Base-by-base conservation (phyloP, 2,797 vertebrate species). In the Propithecus deckenii region DNA sequence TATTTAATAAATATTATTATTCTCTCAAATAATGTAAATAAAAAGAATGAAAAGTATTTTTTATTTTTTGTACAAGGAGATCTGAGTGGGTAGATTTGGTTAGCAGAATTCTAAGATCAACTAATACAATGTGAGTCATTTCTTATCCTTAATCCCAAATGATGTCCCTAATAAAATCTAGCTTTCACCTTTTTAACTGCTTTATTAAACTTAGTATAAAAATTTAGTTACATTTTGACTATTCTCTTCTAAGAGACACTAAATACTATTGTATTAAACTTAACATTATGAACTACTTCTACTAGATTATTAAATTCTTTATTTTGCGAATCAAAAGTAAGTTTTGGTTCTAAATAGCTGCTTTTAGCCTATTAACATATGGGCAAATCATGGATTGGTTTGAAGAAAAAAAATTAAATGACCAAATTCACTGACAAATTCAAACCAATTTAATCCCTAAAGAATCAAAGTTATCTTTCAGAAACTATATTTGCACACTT, bases 221-320 rank as follows among this genome's bases (percentile, higher is more conserved):
- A 89, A 74, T 55, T 50, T 95, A 14, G 91, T 96, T 85, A 57
- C 15, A 91, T 75, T 83, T 93, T 89, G 23, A 86, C 28, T 28
- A 55, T 78, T 91, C 20, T 86, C 35, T 86, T 69, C 50, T 81
- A 86, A 89, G 55, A 84, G 48, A 67, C 2, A 86, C 71, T 96
- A 89, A 74, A 52, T 89, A 13, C 22, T 92, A 30, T 38, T 14
- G 3, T 93, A 80, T 38, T 38, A 84, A 28, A 32, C 14, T 86
- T 81, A 86, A 46, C 35, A 81, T 48, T 74, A 95, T 75, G 38
- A 81, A 75, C 22, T 71, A 75, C 22, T 67, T 59, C 43, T 48
- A 69, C 7, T 43, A 93, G 7, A 76, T 46, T n/a, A 65, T 69
- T 86, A 65, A 94, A 55, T 23, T 75, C 23, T 67, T 87, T 89